These are phyloP conservation scores for Xanthorhoe spadicearia DNA, from an alignment of 2,888 invertebrate species.

Conservation along the genomic window DNA sequence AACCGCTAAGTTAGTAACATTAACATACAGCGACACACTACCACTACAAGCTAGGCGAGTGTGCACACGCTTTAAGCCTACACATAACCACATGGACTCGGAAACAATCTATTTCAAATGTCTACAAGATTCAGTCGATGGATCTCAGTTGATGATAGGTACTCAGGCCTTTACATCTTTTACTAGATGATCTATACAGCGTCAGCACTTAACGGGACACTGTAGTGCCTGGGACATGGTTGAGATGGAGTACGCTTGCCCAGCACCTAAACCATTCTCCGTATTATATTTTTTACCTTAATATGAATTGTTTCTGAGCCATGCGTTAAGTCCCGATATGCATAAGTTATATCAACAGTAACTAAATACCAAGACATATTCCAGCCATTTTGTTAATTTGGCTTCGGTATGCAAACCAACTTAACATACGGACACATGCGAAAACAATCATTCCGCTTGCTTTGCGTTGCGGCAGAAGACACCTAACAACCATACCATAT, in stretches of 20 bases:
- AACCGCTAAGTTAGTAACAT: conserved; percentile 71
- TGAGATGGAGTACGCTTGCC: too few relatives aligned
- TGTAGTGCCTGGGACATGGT: too few relatives aligned
- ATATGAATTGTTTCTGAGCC: conserved; percentile 7
- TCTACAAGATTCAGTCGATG: neutral
- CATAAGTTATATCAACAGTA: conserved; percentile 25
- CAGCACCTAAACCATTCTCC: too few relatives aligned
- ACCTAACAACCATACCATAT: neutral
- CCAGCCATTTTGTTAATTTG: conserved; percentile 30
- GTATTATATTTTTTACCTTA: too few relatives aligned
- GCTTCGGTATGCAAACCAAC: conserved; percentile 35
- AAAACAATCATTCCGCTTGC: conserved; percentile 32
- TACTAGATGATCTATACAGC: too few relatives aligned
- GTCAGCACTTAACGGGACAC: too few relatives aligned
- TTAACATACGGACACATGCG: conserved; percentile 31
- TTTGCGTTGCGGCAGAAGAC: conserved; percentile 11
- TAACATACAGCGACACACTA: conserved; percentile 57
- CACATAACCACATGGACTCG: neutral
- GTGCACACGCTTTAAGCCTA: conserved; percentile 35
- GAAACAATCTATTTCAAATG: neutral
- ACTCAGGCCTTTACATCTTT: too few relatives aligned
- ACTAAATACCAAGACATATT: conserved; percentile 24
- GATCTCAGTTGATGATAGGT: too few relatives aligned
- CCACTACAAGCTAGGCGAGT: conserved; percentile 38
- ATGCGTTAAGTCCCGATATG: conserved; percentile 14